Percentiles rank a stretch among this genome's conserved stretches.
These are phyloP conservation scores for Streptopelia turtur DNA, from an alignment of 2,797 vertebrate genomes.

Conservation along the genomic window DNA sequence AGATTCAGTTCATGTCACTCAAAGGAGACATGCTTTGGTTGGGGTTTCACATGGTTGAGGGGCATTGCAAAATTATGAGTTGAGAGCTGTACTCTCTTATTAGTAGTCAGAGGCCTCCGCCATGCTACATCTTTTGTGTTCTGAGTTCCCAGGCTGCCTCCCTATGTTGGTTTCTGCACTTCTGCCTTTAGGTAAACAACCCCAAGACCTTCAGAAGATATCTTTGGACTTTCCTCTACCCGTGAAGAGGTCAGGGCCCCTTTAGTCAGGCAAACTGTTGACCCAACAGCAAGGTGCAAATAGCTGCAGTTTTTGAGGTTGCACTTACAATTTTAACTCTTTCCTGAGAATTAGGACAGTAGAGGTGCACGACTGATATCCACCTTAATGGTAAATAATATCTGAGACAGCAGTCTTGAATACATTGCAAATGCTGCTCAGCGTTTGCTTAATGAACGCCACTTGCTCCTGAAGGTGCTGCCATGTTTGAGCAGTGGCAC, in stretches of 20 bases:
- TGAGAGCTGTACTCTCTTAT: background rate
- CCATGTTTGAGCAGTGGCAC: background rate
- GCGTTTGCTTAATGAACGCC: background rate
- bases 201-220: background rate
- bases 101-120: background rate
- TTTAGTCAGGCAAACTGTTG: slow-evolving; percentile 8
- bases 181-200: background rate
- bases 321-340: background rate
- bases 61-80: background rate
- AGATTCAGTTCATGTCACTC: background rate
- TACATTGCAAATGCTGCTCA: background rate
- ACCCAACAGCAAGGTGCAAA: background rate
- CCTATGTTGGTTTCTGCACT: background rate
- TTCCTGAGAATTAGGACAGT: background rate
- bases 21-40: background rate
- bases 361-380: background rate
- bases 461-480: background rate
- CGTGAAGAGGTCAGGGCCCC: background rate
- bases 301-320: background rate
- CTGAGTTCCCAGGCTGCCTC: background rate
- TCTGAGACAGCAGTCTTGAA: fast-evolving
- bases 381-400: background rate
- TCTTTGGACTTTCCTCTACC: slow-evolving; percentile 36
- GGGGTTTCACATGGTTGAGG: background rate
- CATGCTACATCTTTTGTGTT: background rate